Base-by-base conservation (phyloP, 2,888 invertebrate genomes). In the Volucella bombylans region DNA sequence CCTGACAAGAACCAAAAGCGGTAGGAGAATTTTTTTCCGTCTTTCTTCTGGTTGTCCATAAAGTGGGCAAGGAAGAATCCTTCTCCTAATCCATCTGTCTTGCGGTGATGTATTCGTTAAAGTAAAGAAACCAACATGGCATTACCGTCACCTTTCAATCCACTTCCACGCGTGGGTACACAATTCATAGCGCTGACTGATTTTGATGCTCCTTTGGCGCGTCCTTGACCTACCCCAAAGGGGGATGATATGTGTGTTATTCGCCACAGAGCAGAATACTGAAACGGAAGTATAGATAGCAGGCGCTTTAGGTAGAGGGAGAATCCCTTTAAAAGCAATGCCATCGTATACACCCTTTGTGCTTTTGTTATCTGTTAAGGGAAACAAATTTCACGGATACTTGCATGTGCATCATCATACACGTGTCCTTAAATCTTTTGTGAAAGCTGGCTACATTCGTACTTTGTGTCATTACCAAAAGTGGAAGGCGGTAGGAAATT, bases 161-260 rank as follows among this genome's bases (percentile, higher is more conserved):
- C 31, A 31, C 6, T 31, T 31, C 31, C 31, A 31, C 31, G 49
- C 23, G 41, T 57, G 55, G 64, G 52, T 54, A 62, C 39, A 68
- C 12, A 61, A 52, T 61, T 52, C 45, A 31, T 39, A 55, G 49
- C 15, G 71, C 10, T 57, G 50, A 52, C 45, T 59, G 45, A 59
- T 41, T 41, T 23, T 18, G 4, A 31, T 31, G 31, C 38, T 55
- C 39, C 38, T 54, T 55, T 39, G 8, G 23, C 62, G 49, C 41
- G 77, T 54, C 81, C 81, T 82, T 82, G 81, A 77, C 81, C 81
- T 77, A 61, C 38, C 39, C 47, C 59, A 61, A 43, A 18, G 18
- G 18, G 45, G 45, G 41, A 57, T 14, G 49, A 64, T 62, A 55
- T 49, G 10, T 47, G n/a, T n/a, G 52, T 23, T 43, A 57, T 65